Conservation (phyloP, 2,888 invertebrate genomes). For the Lysandra coridon region DNA sequence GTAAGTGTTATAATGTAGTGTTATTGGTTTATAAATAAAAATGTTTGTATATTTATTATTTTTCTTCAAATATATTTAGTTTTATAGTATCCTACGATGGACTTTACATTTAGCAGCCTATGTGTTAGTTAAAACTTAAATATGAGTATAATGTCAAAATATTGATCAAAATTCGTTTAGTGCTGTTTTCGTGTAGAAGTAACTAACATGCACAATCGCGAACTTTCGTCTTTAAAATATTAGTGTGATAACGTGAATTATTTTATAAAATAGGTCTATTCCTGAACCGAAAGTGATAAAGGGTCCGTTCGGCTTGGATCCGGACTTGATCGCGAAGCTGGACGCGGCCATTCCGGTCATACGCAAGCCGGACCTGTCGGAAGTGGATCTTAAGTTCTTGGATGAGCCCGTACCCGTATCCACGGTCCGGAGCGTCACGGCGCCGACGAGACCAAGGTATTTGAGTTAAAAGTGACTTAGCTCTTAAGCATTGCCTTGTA, state of each 20-base stretch:
- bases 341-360: constrained; percentile 77
- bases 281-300: constrained; percentile 73
- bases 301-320: constrained; percentile 90
- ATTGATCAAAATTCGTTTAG: no score
- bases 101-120: no score
- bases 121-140: no score
- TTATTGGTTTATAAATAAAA: background rate
- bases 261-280: constrained; percentile 54
- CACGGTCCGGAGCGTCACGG: constrained; percentile 44
- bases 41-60: constrained; percentile 10
- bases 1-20: background rate
- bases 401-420: constrained; percentile 70
- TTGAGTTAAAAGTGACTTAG: no score
- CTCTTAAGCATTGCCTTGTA: no score
- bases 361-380: constrained; percentile 58
- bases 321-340: constrained; percentile 84
- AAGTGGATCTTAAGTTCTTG: constrained; percentile 73
- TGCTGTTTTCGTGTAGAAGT: no score
- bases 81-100: no score
- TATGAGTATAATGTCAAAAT: no score
- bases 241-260: background rate
- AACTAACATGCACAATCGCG: no score
- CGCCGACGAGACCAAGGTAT: constrained; percentile 52
- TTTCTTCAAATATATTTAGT: background rate
- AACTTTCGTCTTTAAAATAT: background rate